Conservation (phyloP, 2,113 vertebrate genomes). For the Gobio gobio region DNA sequence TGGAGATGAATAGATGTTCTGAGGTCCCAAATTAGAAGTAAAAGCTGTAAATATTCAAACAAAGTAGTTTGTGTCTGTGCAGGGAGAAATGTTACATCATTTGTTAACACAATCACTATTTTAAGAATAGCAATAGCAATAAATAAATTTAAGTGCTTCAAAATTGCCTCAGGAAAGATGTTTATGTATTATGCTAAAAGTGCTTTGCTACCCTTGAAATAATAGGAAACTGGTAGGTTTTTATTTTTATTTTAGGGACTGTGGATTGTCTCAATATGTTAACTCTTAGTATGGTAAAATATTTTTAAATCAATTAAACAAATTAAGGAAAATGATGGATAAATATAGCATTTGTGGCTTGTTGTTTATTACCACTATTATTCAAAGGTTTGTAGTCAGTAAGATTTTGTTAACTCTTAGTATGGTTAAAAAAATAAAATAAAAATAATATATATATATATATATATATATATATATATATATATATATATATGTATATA, state of each 20-base stretch:
- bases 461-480: too few species aligned
- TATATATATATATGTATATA: neutral
- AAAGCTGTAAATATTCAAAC: slow-evolving; percentile 10
- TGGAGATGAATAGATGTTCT: slow-evolving; percentile 16
- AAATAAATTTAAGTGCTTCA: too few species aligned
- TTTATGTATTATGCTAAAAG: neutral
- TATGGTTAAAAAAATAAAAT: too few species aligned
- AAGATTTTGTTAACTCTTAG: neutral
- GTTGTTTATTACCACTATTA: neutral
- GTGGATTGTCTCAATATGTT: neutral
- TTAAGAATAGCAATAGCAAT: neutral
- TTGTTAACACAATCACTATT: neutral
- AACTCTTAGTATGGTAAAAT: neutral
- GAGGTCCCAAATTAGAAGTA: slow-evolving; percentile 17
- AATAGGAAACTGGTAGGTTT: neutral
- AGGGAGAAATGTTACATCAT: neutral
- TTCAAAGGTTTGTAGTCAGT: neutral
- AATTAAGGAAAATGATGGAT: neutral
- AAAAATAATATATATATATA: too few species aligned
- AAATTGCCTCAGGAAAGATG: neutral
- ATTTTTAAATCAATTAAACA: neutral
- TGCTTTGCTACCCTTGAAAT: too few species aligned
- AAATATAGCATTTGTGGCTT: neutral
- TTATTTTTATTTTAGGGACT: neutral
- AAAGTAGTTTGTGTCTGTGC: neutral